Evolutionary conservation across 37 sponge, comb jelly and placozoan genomes (phyloP).

Genomic region (Eunapius fragilis): DNA sequence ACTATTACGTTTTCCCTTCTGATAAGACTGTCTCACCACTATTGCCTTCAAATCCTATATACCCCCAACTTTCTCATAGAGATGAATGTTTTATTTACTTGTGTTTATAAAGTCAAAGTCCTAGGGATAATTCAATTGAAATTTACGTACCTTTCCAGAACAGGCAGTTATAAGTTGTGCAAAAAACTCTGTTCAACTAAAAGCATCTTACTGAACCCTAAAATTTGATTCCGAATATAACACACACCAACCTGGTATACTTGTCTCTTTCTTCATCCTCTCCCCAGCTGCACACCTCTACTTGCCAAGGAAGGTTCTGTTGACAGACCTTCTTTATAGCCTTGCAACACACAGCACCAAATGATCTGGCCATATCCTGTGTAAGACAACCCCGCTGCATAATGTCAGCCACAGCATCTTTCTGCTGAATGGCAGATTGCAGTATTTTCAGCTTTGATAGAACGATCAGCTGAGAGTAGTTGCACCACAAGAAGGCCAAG

Average conservation of each 20-base stretch:
- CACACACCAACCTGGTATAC: background rate
- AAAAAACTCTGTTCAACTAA: too few species aligned
- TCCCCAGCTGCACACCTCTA: constrained; percentile 36
- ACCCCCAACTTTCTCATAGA: too few species aligned
- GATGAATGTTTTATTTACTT: too few species aligned
- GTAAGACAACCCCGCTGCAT: constrained; percentile 1
- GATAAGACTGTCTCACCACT: too few species aligned
- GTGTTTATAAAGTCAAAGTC: too few species aligned
- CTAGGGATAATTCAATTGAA: too few species aligned
- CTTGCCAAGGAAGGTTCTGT: constrained; percentile 32
- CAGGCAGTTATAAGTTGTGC: too few species aligned
- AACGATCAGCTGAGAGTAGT: constrained; percentile 39
- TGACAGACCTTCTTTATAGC: constrained; percentile 20
- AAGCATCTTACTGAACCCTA: too few species aligned
- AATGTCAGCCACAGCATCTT: constrained; percentile 27
- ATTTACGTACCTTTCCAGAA: too few species aligned
- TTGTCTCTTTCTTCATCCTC: constrained; percentile 51
- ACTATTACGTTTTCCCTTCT: too few species aligned
- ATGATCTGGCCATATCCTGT: constrained; percentile 23
- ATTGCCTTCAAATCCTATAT: too few species aligned
- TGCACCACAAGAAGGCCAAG: constrained; percentile 42
- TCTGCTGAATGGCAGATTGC: constrained; percentile 38
- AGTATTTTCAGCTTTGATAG: constrained; percentile 35
- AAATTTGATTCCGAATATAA: too few species aligned
- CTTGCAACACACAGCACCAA: constrained; percentile 31